Conservation (phyloP, 2,113 vertebrate species). For the Microtus montanus region DNA sequence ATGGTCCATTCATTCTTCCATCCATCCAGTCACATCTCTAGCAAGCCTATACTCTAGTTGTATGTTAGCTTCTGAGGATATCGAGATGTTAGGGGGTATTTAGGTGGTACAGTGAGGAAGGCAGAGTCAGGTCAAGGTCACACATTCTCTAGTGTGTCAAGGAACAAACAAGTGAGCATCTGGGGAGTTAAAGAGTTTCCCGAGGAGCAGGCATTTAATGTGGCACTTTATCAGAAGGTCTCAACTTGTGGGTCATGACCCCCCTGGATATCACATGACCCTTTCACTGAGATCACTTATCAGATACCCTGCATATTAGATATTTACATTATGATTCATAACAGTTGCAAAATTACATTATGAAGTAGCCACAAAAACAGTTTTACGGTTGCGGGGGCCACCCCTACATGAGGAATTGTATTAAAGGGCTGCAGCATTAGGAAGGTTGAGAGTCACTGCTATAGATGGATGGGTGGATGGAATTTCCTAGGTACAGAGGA, state of each 20-base stretch:
- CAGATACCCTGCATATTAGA: background rate
- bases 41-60: background rate
- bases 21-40: background rate
- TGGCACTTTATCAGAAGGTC: background rate
- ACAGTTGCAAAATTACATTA: background rate
- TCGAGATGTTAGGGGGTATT: background rate
- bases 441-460: background rate
- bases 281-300: background rate
- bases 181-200: background rate
- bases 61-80: background rate
- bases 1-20: background rate
- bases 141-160: background rate
- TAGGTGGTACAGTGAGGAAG: background rate
- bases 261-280: background rate
- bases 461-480: background rate
- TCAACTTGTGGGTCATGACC: background rate
- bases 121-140: background rate
- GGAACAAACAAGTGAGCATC: background rate
- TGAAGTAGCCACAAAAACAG: background rate
- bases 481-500: constrained; percentile 2
- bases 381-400: background rate
- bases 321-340: background rate
- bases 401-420: background rate
- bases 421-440: background rate
- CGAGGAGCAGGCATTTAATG: background rate